A percentile compares a stretch with the other conserved stretches of the same genome.
These are phyloP conservation scores for Bucorvus abyssinicus DNA, from an alignment of 2,797 vertebrate species.

Conservation along the genomic window DNA sequence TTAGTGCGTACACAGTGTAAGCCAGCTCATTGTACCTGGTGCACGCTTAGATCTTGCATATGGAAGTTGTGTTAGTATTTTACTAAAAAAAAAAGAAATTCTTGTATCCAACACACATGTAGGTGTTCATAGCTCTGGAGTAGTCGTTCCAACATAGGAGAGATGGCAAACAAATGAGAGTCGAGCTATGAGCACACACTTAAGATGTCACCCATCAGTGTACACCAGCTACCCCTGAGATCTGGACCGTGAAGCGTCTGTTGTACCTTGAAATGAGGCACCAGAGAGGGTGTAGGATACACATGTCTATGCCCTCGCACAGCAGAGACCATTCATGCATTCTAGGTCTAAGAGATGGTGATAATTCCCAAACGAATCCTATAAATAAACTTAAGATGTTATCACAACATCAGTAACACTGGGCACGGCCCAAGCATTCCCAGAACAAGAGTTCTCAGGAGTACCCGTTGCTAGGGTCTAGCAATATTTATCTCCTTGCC, in stretches of 20 bases:
- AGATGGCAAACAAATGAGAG: not conserved
- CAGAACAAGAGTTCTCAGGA: slow-evolving; percentile 34
- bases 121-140: fast-evolving
- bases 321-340: not conserved
- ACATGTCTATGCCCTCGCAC: not conserved
- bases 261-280: not conserved
- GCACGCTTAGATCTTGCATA: not conserved
- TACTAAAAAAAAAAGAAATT: not conserved
- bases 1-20: not conserved
- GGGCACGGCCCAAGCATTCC: not conserved
- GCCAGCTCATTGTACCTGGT: not conserved
- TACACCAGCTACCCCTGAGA: not conserved
- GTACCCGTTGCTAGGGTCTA: slow-evolving; percentile 53
- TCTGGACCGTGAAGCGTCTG: not conserved
- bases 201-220: not conserved
- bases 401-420: not conserved
- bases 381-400: slow-evolving; percentile 46
- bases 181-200: not conserved
- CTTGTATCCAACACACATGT: fast-evolving
- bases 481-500: slow-evolving; percentile 56
- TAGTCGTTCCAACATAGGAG: fast-evolving
- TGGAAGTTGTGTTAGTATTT: not conserved
- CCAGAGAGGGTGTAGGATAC: not conserved
- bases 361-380: slow-evolving; percentile 18
- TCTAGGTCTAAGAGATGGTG: not conserved